A percentile compares a stretch with the other conserved stretches of the same genome.
These are phyloP conservation scores for Acridotheres tristis DNA, from an alignment of 2,797 vertebrate species.

Conservation along the genomic window DNA sequence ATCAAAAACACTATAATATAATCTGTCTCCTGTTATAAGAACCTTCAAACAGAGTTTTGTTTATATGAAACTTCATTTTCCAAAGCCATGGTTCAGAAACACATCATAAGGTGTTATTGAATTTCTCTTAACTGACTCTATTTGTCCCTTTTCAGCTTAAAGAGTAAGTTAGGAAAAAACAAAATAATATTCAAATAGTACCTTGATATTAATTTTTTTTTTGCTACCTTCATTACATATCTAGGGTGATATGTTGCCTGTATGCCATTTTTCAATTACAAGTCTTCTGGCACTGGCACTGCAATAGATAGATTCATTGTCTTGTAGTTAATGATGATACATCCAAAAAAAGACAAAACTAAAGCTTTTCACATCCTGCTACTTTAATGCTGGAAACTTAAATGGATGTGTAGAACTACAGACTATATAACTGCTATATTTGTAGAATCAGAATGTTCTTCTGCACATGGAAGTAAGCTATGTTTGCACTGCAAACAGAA, in stretches of 20 bases:
- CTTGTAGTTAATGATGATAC: neutral
- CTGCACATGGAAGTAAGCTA: neutral
- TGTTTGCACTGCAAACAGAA: neutral
- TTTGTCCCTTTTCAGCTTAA: conserved; percentile 10
- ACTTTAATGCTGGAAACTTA: neutral
- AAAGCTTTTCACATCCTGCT: neutral
- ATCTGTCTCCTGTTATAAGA: conserved; percentile 30
- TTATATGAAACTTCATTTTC: conserved; percentile 52
- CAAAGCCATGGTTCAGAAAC: conserved; percentile 8
- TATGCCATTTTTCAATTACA: neutral
- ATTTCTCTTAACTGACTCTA: neutral
- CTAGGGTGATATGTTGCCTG: neutral
- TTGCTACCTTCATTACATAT: neutral
- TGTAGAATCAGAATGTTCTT: neutral
- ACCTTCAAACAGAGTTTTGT: conserved; percentile 47
- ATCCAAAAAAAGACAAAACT: neutral
- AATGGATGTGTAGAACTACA: neutral
- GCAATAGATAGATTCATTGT: neutral
- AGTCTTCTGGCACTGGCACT: neutral
- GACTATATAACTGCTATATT: neutral
- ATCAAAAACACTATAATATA: conserved; percentile 47
- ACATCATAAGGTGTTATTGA: conserved; percentile 12
- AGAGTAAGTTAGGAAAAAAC: neutral
- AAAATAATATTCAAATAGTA: conserved; percentile 7
- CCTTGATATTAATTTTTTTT: neutral